Evolutionary conservation across 2,888 invertebrate species (phyloP).

Genomic region (Chirona hameri): DNA sequence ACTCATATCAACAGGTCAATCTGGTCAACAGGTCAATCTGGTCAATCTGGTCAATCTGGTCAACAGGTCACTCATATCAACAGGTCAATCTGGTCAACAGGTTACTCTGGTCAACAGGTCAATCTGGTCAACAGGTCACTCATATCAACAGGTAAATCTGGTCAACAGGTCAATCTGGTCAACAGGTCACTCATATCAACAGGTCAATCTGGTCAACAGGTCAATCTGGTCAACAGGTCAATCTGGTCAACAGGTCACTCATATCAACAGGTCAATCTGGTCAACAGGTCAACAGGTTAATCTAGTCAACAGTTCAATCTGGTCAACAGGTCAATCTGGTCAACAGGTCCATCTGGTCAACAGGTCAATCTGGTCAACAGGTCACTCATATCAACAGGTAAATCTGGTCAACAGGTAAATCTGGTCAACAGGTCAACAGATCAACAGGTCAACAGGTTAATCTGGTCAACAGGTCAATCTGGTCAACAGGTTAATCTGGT

Average conservation of each 20-base stretch:
- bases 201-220: neutral
- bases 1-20: neutral
- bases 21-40: too few relatives aligned
- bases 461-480: too few relatives aligned
- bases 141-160: neutral
- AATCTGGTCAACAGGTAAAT: too few relatives aligned
- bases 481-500: too few relatives aligned
- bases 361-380: neutral
- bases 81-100: neutral
- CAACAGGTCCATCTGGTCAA: neutral
- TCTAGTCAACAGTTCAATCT: neutral
- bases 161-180: too few relatives aligned
- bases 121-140: neutral
- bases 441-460: too few relatives aligned
- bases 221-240: neutral
- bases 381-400: too few relatives aligned
- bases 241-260: neutral
- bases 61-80: neutral
- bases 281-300: neutral
- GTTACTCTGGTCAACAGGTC: neutral
- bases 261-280: neutral
- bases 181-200: neutral
- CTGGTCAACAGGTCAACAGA: too few relatives aligned
- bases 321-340: neutral
- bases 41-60: too few relatives aligned